Conservation (phyloP, 2,113 vertebrate genomes). For the Passer montanus region DNA sequence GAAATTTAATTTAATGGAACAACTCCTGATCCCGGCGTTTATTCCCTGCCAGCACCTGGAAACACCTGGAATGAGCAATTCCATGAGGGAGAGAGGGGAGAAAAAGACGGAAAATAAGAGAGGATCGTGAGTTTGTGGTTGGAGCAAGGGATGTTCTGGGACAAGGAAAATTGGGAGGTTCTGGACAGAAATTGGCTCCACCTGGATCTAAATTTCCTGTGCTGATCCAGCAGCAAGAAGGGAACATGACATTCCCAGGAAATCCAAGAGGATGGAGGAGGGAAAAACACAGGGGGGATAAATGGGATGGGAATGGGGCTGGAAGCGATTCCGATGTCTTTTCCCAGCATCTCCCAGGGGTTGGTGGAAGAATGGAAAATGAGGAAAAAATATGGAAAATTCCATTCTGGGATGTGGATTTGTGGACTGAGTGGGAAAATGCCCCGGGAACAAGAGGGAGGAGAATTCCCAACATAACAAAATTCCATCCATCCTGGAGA, state of each 20-base stretch:
- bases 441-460: rapidly evolving
- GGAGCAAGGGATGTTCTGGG: rapidly evolving
- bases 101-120: neutral
- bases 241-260: rapidly evolving
- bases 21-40: neutral
- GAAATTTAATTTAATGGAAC: neutral
- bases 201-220: neutral
- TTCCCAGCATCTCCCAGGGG: rapidly evolving
- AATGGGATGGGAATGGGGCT: rapidly evolving
- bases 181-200: neutral
- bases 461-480: too few species aligned
- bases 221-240: neutral
- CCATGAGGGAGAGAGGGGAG: neutral
- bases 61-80: neutral
- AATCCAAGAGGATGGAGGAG: neutral
- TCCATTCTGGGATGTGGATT: too few species aligned
- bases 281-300: neutral
- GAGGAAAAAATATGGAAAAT: neutral
- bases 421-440: neutral
- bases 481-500: rapidly evolving
- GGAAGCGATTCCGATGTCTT: rapidly evolving
- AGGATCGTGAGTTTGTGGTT: neutral
- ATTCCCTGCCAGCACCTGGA: neutral
- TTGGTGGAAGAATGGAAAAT: neutral
- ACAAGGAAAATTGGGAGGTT: neutral